phyloP scores from a whole-genome alignment of 2,888 invertebrate species.

The Mactromeris polynyma region DNA sequence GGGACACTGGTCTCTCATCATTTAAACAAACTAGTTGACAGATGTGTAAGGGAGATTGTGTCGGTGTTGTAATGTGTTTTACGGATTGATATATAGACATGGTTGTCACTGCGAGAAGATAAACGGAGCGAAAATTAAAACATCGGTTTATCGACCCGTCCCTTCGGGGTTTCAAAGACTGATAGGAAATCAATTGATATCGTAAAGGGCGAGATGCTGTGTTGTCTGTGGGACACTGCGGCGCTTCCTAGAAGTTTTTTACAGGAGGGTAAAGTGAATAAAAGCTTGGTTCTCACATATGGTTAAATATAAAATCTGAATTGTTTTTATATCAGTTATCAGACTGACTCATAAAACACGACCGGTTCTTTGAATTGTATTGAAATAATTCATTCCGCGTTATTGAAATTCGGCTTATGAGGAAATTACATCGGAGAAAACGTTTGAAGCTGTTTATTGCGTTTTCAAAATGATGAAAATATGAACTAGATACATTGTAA shows the following conservation, averaged over 20 bases:
- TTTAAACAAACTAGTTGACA: conserved; percentile 55
- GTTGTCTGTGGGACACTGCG: conserved; percentile 12
- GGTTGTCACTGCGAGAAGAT: conserved; percentile 44
- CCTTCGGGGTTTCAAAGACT: conserved; percentile 49
- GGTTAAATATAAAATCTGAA: not conserved
- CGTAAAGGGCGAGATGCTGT: conserved; percentile 9
- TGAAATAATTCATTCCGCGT: too few relatives aligned
- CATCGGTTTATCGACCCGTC: conserved; percentile 64
- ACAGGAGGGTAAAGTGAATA: not conserved
- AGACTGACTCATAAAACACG: too few relatives aligned
- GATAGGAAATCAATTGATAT: conserved; percentile 38
- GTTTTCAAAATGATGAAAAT: too few relatives aligned
- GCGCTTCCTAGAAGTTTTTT: not conserved
- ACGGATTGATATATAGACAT: conserved; percentile 59
- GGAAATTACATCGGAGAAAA: too few relatives aligned
- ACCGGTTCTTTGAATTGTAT: too few relatives aligned
- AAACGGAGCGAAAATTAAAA: conserved; percentile 66
- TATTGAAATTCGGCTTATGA: too few relatives aligned
- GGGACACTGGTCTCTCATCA: not conserved
- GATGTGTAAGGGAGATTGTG: conserved; percentile 49
- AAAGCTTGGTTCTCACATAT: not conserved
- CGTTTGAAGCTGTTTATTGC: too few relatives aligned
- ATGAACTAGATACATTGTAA: too few relatives aligned
- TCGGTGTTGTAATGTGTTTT: conserved; percentile 57
- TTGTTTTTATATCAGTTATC: not conserved